phyloP scores from a whole-genome alignment of 1,140 invertebrate genomes.

The Holotrichia oblita region DNA sequence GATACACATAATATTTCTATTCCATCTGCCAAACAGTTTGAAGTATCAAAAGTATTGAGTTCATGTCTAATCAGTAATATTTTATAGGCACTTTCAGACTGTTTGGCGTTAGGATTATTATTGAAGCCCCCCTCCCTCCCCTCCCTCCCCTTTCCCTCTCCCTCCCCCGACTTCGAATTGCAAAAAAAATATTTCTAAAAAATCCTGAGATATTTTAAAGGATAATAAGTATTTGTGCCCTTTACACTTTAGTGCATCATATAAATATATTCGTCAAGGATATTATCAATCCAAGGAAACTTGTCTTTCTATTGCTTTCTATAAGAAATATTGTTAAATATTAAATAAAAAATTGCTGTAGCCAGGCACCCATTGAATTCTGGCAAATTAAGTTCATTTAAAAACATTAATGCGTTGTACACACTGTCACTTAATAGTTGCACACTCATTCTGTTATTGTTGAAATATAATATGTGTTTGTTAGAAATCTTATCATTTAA shows the following conservation, averaged over 20 bases:
- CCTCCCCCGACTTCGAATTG: conserved; percentile 55
- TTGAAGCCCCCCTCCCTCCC: conserved; percentile 58
- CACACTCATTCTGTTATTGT: conserved; percentile 48
- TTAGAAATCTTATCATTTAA: conserved; percentile 48
- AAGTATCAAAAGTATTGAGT: conserved; percentile 45
- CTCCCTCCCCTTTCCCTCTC: too few species aligned
- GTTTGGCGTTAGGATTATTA: conserved; percentile 57
- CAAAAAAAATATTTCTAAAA: conserved; percentile 59
- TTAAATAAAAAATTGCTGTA: conserved; percentile 46
- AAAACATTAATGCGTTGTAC: conserved; percentile 36
- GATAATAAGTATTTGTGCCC: conserved; percentile 44
- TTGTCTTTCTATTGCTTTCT: conserved; percentile 41
- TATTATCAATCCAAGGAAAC: conserved; percentile 46
- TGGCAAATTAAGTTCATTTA: conserved; percentile 40
- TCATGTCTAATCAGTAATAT: neutral
- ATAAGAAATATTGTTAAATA: conserved; percentile 50
- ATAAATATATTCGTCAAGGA: conserved; percentile 43
- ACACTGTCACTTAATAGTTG: conserved; percentile 47
- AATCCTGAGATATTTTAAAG: conserved; percentile 59
- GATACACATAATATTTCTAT: too few species aligned
- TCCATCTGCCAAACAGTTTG: too few species aligned
- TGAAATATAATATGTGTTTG: conserved; percentile 50
- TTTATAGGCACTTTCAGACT: conserved; percentile 47
- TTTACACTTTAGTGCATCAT: conserved; percentile 40
- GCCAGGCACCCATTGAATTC: conserved; percentile 44